phyloP scores from a whole-genome alignment of 2,888 invertebrate species.

The Caenorhabditis macrosperma region DNA sequence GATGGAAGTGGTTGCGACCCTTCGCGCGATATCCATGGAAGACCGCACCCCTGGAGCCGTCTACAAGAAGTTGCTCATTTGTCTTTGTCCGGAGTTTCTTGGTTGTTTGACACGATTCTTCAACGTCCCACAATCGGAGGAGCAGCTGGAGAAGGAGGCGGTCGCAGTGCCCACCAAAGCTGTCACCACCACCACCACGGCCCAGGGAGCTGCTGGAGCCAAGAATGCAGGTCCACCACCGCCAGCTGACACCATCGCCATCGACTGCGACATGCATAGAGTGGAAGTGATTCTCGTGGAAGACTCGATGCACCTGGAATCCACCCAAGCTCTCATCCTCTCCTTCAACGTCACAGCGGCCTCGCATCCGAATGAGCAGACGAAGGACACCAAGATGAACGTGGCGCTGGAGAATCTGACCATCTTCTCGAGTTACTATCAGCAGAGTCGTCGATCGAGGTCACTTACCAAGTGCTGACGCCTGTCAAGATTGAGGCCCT shows the following conservation, averaged over 20 bases:
- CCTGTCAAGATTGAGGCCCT: slow-evolving; percentile 89
- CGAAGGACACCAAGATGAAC: slow-evolving; percentile 70
- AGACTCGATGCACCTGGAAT: slow-evolving; percentile 85
- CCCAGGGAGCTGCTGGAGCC: slow-evolving; percentile 2
- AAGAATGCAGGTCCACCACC: slow-evolving; percentile 29
- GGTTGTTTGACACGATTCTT: slow-evolving; percentile 91
- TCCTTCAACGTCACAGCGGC: slow-evolving; percentile 84
- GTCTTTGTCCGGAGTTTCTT: slow-evolving; percentile 93
- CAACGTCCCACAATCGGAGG: slow-evolving; percentile 79
- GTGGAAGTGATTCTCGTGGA: slow-evolving; percentile 92
- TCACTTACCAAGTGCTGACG: slow-evolving; percentile 83
- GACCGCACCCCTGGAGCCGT: slow-evolving; percentile 88
- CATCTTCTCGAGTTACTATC: slow-evolving; percentile 77
- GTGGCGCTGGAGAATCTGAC: slow-evolving; percentile 74
- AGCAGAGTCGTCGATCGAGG: slow-evolving; percentile 58
- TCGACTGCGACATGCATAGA: slow-evolving; percentile 74
- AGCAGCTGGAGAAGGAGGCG: slow-evolving; percentile 64
- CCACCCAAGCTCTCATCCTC: slow-evolving; percentile 90
- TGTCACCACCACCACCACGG: background rate
- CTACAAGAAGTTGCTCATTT: slow-evolving; percentile 90
- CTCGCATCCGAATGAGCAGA: slow-evolving; percentile 68
- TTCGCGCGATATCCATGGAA: slow-evolving; percentile 84
- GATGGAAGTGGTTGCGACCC: slow-evolving; percentile 68
- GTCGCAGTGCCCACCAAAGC: slow-evolving; percentile 39
- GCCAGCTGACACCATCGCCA: slow-evolving; percentile 68